Conservation (phyloP, 2,797 vertebrate genomes). For the Bradypus variegatus region DNA sequence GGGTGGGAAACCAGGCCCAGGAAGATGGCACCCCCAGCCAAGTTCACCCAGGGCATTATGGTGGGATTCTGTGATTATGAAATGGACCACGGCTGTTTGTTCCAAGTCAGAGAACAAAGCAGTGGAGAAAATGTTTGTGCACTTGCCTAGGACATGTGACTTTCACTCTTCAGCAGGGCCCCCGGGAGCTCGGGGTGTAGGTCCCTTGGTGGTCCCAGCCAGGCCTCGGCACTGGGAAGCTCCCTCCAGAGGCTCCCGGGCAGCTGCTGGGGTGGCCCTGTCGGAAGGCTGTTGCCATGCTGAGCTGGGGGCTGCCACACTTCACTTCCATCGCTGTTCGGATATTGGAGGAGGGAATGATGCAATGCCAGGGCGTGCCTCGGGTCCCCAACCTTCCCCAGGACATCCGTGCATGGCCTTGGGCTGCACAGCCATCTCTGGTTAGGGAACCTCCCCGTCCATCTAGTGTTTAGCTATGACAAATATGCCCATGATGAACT, state of each 20-base stretch:
- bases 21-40: background rate
- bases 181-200: rapidly evolving
- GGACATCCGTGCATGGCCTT: rapidly evolving
- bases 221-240: too few species aligned
- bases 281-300: background rate
- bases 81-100: rapidly evolving
- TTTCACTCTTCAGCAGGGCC: too few species aligned
- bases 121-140: rapidly evolving
- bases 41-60: rapidly evolving
- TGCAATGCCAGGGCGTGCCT: background rate
- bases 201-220: rapidly evolving
- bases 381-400: too few species aligned
- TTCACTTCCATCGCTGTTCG: background rate
- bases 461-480: rapidly evolving
- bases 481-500: rapidly evolving
- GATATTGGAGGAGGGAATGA: rapidly evolving
- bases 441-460: too few species aligned
- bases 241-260: rapidly evolving
- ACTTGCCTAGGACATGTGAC: rapidly evolving
- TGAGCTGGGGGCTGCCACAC: rapidly evolving
- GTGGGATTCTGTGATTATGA: too few species aligned
- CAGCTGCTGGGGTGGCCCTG: background rate
- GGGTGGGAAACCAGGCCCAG: background rate
- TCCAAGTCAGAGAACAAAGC: background rate
- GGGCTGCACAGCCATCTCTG: rapidly evolving